These are phyloP conservation scores for Laspeyria flexula DNA, from an alignment of 2,888 invertebrate species.

Conservation along the genomic window DNA sequence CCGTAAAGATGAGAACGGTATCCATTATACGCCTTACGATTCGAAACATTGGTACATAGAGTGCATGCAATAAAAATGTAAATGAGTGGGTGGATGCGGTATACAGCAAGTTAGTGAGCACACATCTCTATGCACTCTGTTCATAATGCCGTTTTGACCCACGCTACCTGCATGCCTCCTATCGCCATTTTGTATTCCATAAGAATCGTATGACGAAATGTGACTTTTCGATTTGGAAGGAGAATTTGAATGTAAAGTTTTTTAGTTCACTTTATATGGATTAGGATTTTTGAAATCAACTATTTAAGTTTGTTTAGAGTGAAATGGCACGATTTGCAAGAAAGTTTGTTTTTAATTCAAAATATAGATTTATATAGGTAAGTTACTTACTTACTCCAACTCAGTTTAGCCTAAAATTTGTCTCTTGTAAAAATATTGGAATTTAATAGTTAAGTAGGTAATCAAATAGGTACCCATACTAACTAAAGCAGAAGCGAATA, in stretches of 20 bases:
- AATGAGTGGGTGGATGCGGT: slow-evolving; percentile 52
- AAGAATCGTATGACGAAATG: neutral
- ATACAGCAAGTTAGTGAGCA: neutral
- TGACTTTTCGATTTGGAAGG: neutral
- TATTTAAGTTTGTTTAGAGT: no score
- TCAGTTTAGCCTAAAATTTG: no score
- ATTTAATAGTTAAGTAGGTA: no score
- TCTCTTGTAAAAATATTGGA: no score
- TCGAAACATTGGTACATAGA: slow-evolving; percentile 12
- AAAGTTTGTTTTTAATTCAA: no score
- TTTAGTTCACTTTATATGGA: no score
- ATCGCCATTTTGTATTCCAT: slow-evolving; percentile 24
- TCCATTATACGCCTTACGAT: neutral
- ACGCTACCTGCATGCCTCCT: slow-evolving; percentile 39
- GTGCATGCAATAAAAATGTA: slow-evolving; percentile 64
- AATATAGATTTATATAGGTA: no score
- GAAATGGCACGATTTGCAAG: no score
- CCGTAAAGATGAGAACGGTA: neutral
- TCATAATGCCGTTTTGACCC: slow-evolving; percentile 27
- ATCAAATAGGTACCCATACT: neutral
- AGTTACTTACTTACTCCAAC: no score
- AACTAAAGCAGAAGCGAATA: neutral
- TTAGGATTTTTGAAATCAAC: no score
- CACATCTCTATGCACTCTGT: slow-evolving; percentile 1
- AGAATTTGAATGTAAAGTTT: neutral